Evolutionary conservation across 2,888 invertebrate species (phyloP), one percentile per base, ranked within the genome.

Genomic region (Ommatoiulus sabulosus): DNA sequence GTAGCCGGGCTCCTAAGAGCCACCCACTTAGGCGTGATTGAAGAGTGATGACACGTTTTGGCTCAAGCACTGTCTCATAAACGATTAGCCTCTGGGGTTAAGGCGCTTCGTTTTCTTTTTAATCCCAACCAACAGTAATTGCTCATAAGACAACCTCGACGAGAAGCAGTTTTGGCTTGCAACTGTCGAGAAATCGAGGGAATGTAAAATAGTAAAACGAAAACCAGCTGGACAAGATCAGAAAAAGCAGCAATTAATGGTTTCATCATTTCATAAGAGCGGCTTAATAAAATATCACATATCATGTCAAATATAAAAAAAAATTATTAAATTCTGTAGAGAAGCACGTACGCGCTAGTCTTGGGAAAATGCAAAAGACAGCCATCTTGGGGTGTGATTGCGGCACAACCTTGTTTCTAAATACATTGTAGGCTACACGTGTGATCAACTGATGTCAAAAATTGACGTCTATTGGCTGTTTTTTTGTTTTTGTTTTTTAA

Each of bases 41-140:
- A 80, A 15, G 35, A 43, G 80, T 80, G 80, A 80, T 80, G 80
- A 80, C 80, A 80, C 35, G 52, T 52, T 80, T 43, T 10, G 80
- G 10, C 80, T 15, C 35, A 4, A 80, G 35, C 35, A 80, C 80
- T 35, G 80, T 80, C 72, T 72, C 80, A 43, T 35, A 80, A 80
- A 43, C 80, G 80, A 80, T 80, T 80, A 80, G 35, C 80, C 35
- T 52, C 52, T 80, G 12, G 80, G 80, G 80, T 43, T 24, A 80
- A 8, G 80, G 35, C 80, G 80, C 15, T 35, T 52, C 52, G 4
- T 52, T 52, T n/a, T 80, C 35, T 80, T 80, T 35, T 35, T 35
- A 43, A 43, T 15, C 35, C 35, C 12, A 80, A 12, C 24, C 35
- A 24, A 80, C 80, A 80, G 80, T 63, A 20, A 63, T 63, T 63